Evolutionary conservation across 1,140 invertebrate species (phyloP).

Genomic region (Pseudomyrmex cubaensis): DNA sequence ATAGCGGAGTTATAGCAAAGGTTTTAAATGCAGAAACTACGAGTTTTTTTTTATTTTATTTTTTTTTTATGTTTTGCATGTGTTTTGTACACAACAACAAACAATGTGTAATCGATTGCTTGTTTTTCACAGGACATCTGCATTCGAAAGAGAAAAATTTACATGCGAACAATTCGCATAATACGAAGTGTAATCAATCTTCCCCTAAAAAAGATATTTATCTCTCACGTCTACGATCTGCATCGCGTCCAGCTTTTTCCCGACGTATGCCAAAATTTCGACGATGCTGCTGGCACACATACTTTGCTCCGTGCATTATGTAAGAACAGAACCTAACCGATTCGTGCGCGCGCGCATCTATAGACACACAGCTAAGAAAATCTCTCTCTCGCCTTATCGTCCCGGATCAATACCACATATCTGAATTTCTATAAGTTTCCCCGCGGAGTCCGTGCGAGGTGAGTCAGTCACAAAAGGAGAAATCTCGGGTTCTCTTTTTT

Average conservation of each 20-base stretch:
- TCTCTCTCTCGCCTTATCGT: not conserved
- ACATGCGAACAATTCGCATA: too few species aligned
- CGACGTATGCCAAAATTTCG: constrained; percentile 20
- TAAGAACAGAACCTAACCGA: not conserved
- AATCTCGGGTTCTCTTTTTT: not conserved
- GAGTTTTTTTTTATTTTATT: too few species aligned
- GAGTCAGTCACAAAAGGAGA: too few species aligned
- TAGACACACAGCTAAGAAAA: too few species aligned
- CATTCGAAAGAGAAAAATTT: too few species aligned
- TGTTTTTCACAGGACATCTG: too few species aligned
- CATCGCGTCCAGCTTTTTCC: not conserved
- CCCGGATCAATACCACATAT: not conserved
- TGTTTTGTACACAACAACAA: too few species aligned
- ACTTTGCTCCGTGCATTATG: not conserved
- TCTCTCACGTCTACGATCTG: not conserved
- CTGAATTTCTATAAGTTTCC: not conserved
- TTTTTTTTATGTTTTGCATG: too few species aligned
- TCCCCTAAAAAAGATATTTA: not conserved
- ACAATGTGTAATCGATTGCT: too few species aligned
- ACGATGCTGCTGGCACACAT: constrained; percentile 7
- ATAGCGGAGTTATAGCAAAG: too few species aligned
- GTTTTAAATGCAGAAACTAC: too few species aligned
- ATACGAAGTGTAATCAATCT: not conserved
- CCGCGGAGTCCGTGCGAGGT: not conserved
- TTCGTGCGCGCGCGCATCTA: too few species aligned